Evolutionary conservation across 37 sponge, comb jelly and placozoan species (phyloP).

Genomic region (Diacarnus erythraeanus): DNA sequence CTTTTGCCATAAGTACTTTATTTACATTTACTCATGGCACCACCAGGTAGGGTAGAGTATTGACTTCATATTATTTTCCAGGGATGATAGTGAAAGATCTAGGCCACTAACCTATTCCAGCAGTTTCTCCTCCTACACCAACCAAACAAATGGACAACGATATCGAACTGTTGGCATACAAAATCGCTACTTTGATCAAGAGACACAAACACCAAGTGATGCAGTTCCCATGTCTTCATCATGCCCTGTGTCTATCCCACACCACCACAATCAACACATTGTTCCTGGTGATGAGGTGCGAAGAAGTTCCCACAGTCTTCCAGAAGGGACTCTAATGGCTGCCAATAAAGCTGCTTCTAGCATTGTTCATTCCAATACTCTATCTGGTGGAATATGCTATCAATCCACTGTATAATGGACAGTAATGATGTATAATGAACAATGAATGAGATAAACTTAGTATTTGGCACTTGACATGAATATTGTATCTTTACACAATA

Average conservation of each 20-base stretch:
- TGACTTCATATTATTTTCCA: too few species aligned
- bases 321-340: neutral
- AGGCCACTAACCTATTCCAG: neutral
- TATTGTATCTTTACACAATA: too few species aligned
- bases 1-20: too few species aligned
- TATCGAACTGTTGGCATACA: neutral
- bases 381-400: neutral
- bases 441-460: too few species aligned
- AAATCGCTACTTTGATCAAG: too few species aligned
- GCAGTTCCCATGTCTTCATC: neutral
- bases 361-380: neutral
- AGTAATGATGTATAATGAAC: too few species aligned
- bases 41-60: neutral
- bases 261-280: neutral
- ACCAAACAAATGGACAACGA: neutral
- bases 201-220: too few species aligned
- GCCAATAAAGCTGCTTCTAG: neutral
- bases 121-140: neutral
- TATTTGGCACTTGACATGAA: too few species aligned
- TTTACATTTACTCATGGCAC: neutral
- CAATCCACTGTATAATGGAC: neutral
- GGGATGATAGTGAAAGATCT: neutral
- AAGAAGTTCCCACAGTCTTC: neutral
- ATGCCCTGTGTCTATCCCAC: neutral
- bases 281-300: too few species aligned